Base-by-base conservation (phyloP, 1,140 invertebrate genomes). In the Drosophila gunungcola region DNA sequence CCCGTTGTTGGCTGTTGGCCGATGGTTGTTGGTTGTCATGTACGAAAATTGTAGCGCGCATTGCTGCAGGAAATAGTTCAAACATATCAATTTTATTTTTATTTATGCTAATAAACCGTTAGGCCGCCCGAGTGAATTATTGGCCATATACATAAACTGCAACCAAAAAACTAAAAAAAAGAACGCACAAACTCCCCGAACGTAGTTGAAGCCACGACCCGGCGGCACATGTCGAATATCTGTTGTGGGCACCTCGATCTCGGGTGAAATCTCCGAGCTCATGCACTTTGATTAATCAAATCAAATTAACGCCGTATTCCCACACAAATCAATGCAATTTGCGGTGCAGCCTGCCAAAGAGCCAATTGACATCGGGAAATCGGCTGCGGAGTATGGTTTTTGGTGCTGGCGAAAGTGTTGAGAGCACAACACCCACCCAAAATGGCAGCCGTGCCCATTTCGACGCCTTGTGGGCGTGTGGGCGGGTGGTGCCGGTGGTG, bases 1-100 rank as follows among this genome's bases (percentile, higher is more conserved):
- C 72, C 52, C 36, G 48, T 12, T 61, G 70, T 65, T 34, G 62
- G 58, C 60, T 63, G 45, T 41, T 74, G 69, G 25, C 43, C 60
- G 73, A 63, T 75, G 76, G 73, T 85, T 88, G 83, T 89, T 89
- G 72, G 72, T 88, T 89, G 83, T 89, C 84, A 89, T 89, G 84
- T 89, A 80, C 68, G 84, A 86, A 86, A 89, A 89, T 89, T 89
- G 84, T 86, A 86, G 83, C 83, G 83, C 83, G 83, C 83, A 86
- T 84, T 89, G 84, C 84, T 84, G 80, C 80, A 89, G 84, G 84
- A 89, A 89, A 89, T 89, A 89, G 84, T 89, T 89, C 84, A 89
- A 89, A 89, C 84, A 89, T 89, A 89, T 89, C 84, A 89, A 89
- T 89, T 89, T 89, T 88, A 88, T 88, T 89, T 88, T 88, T 88